Percentiles rank a stretch among this genome's conserved stretches.
Evolutionary conservation across 2,797 vertebrate species (phyloP).

Genomic region (Acipenser ruthenus): DNA sequence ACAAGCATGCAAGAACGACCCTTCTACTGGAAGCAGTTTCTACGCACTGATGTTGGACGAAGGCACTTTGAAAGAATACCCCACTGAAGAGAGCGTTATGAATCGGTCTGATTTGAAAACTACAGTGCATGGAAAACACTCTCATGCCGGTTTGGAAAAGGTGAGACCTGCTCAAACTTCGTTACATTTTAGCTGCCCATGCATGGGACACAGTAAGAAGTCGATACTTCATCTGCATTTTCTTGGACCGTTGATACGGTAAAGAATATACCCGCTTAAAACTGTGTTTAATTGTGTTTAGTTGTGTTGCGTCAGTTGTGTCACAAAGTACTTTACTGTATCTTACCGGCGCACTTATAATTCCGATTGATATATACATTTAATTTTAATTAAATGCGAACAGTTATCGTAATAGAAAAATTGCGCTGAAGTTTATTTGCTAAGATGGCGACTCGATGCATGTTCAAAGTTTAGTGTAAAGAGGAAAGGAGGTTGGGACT

Average conservation of each 20-base stretch:
- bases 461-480: slow-evolving; percentile 60
- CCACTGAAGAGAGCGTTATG: slow-evolving; percentile 31
- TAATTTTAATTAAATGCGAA: too few species aligned
- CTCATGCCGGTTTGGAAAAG: slow-evolving; percentile 46
- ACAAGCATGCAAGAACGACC: slow-evolving; percentile 38
- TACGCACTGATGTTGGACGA: slow-evolving; percentile 45
- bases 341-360: too few species aligned
- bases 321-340: too few species aligned
- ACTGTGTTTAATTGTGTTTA: too few species aligned
- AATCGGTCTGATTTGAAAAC: slow-evolving; percentile 36
- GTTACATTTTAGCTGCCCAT: too few species aligned
- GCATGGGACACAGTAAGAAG: too few species aligned
- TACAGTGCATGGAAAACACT: slow-evolving; percentile 36
- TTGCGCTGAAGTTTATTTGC: slow-evolving; percentile 27
- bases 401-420: background rate
- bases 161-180: slow-evolving; percentile 40
- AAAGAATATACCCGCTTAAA: too few species aligned
- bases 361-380: too few species aligned
- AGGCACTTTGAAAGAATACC: slow-evolving; percentile 31
- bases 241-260: too few species aligned
- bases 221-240: too few species aligned
- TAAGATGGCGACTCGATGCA: slow-evolving; percentile 59
- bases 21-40: slow-evolving; percentile 30
- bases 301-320: too few species aligned
- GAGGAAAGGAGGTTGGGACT: slow-evolving; percentile 47